These are phyloP conservation scores for Anoncus sp. DNA, from an alignment of 2,888 invertebrate genomes.

Conservation along the genomic window DNA sequence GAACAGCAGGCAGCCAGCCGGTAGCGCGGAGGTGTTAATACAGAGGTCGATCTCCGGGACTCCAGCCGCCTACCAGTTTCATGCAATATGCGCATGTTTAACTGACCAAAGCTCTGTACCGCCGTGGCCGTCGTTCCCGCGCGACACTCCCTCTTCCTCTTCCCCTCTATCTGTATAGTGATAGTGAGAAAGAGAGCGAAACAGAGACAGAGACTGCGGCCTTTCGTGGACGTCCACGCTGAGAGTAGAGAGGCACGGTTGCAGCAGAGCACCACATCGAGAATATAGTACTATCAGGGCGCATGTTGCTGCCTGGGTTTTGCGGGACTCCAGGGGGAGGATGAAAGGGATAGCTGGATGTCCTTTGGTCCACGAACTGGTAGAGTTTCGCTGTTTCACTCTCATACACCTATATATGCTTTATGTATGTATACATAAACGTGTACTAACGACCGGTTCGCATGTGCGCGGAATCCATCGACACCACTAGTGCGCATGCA, in stretches of 20 bases:
- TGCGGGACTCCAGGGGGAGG: slow-evolving; percentile 48
- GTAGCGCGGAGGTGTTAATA: slow-evolving; percentile 81
- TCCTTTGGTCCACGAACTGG: slow-evolving; percentile 34
- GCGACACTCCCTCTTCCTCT: slow-evolving; percentile 64
- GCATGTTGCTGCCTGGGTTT: slow-evolving; percentile 43
- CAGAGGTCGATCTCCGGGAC: slow-evolving; percentile 81
- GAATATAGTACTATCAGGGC: slow-evolving; percentile 43
- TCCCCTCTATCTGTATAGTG: slow-evolving; percentile 52
- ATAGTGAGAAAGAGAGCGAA: slow-evolving; percentile 5
- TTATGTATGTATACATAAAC: slow-evolving; percentile 5
- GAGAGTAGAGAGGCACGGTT: slow-evolving; percentile 37
- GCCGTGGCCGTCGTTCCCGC: slow-evolving; percentile 68
- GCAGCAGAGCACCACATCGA: slow-evolving; percentile 43
- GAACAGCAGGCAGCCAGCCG: slow-evolving; percentile 65
- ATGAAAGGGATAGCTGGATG: slow-evolving; percentile 37
- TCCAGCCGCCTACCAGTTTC: slow-evolving; percentile 81
- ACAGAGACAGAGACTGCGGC: neutral
- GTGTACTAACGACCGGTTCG: slow-evolving; percentile 24
- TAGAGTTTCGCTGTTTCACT: slow-evolving; percentile 13
- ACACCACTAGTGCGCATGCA: slow-evolving; percentile 32
- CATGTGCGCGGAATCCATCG: slow-evolving; percentile 30
- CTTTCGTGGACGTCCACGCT: slow-evolving; percentile 26
- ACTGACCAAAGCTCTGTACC: slow-evolving; percentile 81
- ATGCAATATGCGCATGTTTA: slow-evolving; percentile 83
- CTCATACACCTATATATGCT: slow-evolving; percentile 12